A percentile compares a stretch with the other conserved stretches of the same genome.
These are phyloP conservation scores for Drosophila cracens DNA, from an alignment of 2,888 invertebrate genomes.

Conservation along the genomic window DNA sequence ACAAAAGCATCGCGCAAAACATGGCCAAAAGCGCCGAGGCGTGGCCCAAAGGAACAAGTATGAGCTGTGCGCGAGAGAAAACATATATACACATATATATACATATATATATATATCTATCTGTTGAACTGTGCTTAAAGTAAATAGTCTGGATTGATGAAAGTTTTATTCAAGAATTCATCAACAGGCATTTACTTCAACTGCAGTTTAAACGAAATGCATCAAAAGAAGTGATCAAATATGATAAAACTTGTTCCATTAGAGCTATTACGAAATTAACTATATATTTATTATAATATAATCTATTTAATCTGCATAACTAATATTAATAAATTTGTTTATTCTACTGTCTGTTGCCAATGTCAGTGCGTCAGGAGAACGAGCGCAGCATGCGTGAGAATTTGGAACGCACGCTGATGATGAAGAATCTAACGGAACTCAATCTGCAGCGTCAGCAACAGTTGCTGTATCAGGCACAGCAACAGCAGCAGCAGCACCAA, in stretches of 20 bases:
- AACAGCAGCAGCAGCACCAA: slow-evolving; percentile 42
- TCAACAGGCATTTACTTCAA: slow-evolving; percentile 85
- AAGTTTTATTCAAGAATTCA: slow-evolving; percentile 79
- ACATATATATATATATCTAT: not conserved
- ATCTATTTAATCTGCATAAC: not conserved
- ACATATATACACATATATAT: not conserved
- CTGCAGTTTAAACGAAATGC: slow-evolving; percentile 82
- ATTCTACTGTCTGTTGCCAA: slow-evolving; percentile 82
- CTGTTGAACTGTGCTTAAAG: slow-evolving; percentile 84
- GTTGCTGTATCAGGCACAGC: slow-evolving; percentile 53
- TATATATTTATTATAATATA: slow-evolving; percentile 5
- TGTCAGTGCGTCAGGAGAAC: slow-evolving; percentile 93
- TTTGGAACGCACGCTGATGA: slow-evolving; percentile 86
- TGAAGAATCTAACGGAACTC: slow-evolving; percentile 84
- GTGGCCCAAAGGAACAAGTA: not conserved
- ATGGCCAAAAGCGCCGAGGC: slow-evolving; percentile 28
- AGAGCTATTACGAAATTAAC: slow-evolving; percentile 28
- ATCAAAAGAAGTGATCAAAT: slow-evolving; percentile 61
- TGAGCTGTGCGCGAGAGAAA: slow-evolving; percentile 1
- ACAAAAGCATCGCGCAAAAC: slow-evolving; percentile 75
- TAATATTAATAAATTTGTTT: slow-evolving; percentile 5
- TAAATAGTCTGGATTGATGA: slow-evolving; percentile 85
- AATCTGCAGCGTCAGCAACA: slow-evolving; percentile 63
- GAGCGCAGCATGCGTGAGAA: slow-evolving; percentile 93
- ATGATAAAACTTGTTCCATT: slow-evolving; percentile 68